Percentiles rank a stretch among this genome's conserved stretches.
Conservation (phyloP, 2,888 invertebrate species). For the Aphelenchoides bicaudatus region DNA sequence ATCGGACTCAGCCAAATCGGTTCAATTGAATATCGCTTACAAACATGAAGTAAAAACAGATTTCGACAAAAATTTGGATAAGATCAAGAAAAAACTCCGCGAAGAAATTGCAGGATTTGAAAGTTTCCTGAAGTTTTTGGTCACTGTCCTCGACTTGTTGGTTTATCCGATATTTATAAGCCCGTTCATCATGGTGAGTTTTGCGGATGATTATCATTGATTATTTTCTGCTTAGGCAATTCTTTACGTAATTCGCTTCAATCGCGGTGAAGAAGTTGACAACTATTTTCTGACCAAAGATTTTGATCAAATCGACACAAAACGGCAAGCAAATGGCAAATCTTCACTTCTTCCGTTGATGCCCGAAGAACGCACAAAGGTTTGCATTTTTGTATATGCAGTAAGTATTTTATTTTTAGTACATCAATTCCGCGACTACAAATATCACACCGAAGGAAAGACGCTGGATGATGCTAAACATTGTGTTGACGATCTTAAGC, state of each 20-base stretch:
- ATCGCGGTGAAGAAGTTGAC: slow-evolving; percentile 26
- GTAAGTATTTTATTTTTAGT: slow-evolving; percentile 30
- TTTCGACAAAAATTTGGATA: slow-evolving; percentile 20
- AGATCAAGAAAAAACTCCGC: background rate
- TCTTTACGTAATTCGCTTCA: slow-evolving; percentile 25
- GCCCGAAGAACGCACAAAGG: slow-evolving; percentile 34
- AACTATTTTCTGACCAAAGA: slow-evolving; percentile 42
- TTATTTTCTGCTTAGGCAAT: slow-evolving; percentile 24
- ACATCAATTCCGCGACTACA: slow-evolving; percentile 26
- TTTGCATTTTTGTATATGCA: slow-evolving; percentile 8
- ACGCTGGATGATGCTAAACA: slow-evolving; percentile 27
- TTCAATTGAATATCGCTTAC: slow-evolving; percentile 26
- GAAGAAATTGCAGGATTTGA: slow-evolving; percentile 14
- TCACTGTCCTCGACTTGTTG: background rate
- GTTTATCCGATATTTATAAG: slow-evolving; percentile 9
- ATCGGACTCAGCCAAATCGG: slow-evolving; percentile 12
- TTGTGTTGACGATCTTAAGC: slow-evolving; percentile 35
- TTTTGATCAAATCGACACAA: slow-evolving; percentile 43
- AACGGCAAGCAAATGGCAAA: slow-evolving; percentile 35
- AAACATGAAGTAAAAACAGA: slow-evolving; percentile 5
- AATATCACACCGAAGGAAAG: slow-evolving; percentile 38
- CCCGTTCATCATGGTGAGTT: slow-evolving; percentile 12
- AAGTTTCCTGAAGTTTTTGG: slow-evolving; percentile 1
- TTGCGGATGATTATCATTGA: background rate
- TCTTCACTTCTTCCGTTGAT: slow-evolving; percentile 42